Conservation (phyloP, 2,113 vertebrate genomes). For the Xenopus tropicalis region UCB_Xtro_10.0 CM004444.2:3360001-3360500, state of each 20-base stretch:
- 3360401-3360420: slow-evolving; percentile 88
- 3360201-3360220: slow-evolving; percentile 18
- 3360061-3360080: no score
- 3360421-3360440: slow-evolving; percentile 79
- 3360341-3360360: slow-evolving; percentile 86
- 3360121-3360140: slow-evolving; percentile 63
- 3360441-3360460: slow-evolving; percentile 3
- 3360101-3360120: slow-evolving; percentile 69
- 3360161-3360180: slow-evolving; percentile 66
- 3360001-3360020: slow-evolving; percentile 37
- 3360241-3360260: no score
- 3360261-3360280: not conserved
- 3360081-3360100: not conserved
- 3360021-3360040: slow-evolving; percentile 5
- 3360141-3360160: slow-evolving; percentile 60
- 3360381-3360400: slow-evolving; percentile 91
- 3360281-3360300: slow-evolving; percentile 80
- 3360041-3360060: no score
- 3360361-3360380: slow-evolving; percentile 83
- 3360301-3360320: slow-evolving; percentile 69
- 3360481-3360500: not conserved
- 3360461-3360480: not conserved
- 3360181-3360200: slow-evolving; percentile 64
- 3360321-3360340: slow-evolving; percentile 71
- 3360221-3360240: not conserved